Evolutionary conservation across 2,797 vertebrate genomes (phyloP), one percentile per base, ranked within the genome.

Genomic region (Australoheros facetus): DNA sequence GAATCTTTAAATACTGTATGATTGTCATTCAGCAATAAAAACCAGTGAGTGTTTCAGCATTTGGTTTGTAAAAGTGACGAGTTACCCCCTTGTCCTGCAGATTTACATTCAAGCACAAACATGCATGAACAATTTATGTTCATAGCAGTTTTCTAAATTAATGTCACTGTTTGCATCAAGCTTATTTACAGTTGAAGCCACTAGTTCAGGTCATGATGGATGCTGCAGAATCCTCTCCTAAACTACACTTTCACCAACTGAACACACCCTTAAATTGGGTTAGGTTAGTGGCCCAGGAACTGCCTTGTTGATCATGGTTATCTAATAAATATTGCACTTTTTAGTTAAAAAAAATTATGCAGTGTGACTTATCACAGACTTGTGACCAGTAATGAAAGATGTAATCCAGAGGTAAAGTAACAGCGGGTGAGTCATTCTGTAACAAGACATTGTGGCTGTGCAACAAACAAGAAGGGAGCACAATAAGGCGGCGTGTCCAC

Each of bases 11-110:
- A 39, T 71, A 55, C 32, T 59, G 30, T 74, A 57, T 84, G 94
- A 95, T 95, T 95, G 94, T 94, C 94, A 75, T 89, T 83, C 71
- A 90, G 92, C 89, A 88, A 77, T 83, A 77, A 75, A 75, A 81
- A 77, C 74, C 54, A 48, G 32, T 73, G 60, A 75, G 53, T 64
- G 73, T 39, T 55, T 80, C 56, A 77, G 76, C 9, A 42, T 91
- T 89, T 92, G 89, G 86, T 91, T 87, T 83, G 74, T 60, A 82
- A 62, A 78, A 37, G 75, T 85, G 73, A 73, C n/a, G 10, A n/a
- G 45, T 30, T n/a, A 51, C 64, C 42, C 39, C 10, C 17, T 30
- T 21, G 21, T 56, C 66, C 45, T 23, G 66, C 39, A 71, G 30
- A 56, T 71, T n/a, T 91, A 91, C 89, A 92, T 88, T 89, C 85